Base-by-base conservation (phyloP, 1,140 invertebrate species). In the Drosophila insularis region DNA sequence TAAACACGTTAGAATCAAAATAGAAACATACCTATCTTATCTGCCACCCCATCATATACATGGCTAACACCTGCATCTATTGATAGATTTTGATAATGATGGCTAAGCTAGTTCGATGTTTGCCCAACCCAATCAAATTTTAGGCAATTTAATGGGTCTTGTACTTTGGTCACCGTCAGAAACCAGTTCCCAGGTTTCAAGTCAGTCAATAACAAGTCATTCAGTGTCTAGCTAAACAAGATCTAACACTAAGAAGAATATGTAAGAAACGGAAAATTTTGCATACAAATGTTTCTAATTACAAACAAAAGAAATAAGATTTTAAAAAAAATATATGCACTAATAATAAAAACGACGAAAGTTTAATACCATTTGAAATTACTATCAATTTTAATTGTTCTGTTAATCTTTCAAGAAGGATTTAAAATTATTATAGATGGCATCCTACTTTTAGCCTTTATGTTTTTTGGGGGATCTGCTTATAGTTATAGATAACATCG, bases 11-110 rank as follows among this genome's bases (percentile, higher is more conserved):
- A 14, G 55, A 32, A 40, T 53, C 31, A n/a, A 27, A 27, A 21
- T 37, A 17, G 10, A 35, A 39, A 55, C 40, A 17, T 40, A 11
- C 27, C n/a, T 69, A 76, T 76, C 65, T 76, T 63, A 76, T 76
- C 73, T 65, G 62, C 27, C 5, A 27, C 62, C 31, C 32, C 61
- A 43, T 67, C 13, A 23, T 40, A 35, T 10, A 40, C 11, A 43
- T 31, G 54, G 50, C 32, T 10, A 10, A 19, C 55, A 35, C 31
- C 31, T 58, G 55, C 31, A 4, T 19, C 31, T 35, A 31, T 37
- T 35, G 31, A n/a, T 56, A 1, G 23, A 63, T 37, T 1, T 40
- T 32, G 40, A 75, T 75, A 75, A 75, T 76, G 3, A 5, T 13
- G 68, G 43, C 43, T 50, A 50, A 50, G 8, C 43, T 19, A 17